phyloP scores from a whole-genome alignment of 2,113 vertebrate genomes.

The Archilochus colubris region DNA sequence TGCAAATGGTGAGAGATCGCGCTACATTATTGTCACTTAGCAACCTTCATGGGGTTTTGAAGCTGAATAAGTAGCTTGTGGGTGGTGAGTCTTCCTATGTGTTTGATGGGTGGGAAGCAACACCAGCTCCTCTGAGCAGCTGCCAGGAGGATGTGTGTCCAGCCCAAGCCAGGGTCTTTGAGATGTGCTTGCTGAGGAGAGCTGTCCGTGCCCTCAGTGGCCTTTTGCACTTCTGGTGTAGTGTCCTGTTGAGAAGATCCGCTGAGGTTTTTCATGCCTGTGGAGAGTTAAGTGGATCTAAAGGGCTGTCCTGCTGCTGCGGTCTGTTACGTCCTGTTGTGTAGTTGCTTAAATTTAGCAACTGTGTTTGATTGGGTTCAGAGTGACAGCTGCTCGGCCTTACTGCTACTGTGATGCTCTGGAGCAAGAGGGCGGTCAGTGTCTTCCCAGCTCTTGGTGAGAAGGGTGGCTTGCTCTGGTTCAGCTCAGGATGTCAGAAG shows the following conservation, averaged over 20 bases:
- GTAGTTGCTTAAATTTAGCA: conserved; percentile 53
- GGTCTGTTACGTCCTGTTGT: conserved; percentile 50
- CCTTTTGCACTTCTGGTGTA: conserved; percentile 6
- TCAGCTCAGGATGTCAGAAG: neutral
- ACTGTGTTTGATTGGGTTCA: neutral
- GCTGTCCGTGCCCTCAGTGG: neutral
- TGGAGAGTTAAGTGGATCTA: conserved; percentile 47
- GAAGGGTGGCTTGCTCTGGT: neutral
- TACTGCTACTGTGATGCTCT: neutral
- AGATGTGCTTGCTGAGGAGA: neutral
- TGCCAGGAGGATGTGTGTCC: neutral
- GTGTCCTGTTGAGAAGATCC: conserved; percentile 30
- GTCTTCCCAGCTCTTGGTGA: neutral
- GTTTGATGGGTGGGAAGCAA: neutral
- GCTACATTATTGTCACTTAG: conserved; percentile 52
- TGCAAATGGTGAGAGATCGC: neutral
- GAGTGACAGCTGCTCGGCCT: conserved; percentile 3
- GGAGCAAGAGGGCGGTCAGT: neutral
- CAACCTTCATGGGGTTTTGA: conserved; percentile 44
- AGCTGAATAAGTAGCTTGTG: neutral
- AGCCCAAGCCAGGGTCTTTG: neutral
- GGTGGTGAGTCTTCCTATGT: neutral
- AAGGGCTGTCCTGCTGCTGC: conserved; percentile 39
- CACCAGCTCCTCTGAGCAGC: neutral
- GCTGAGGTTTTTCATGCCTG: conserved; percentile 45